phyloP scores from a whole-genome alignment of 2,888 invertebrate species.

The Cheilosia pagana region DNA sequence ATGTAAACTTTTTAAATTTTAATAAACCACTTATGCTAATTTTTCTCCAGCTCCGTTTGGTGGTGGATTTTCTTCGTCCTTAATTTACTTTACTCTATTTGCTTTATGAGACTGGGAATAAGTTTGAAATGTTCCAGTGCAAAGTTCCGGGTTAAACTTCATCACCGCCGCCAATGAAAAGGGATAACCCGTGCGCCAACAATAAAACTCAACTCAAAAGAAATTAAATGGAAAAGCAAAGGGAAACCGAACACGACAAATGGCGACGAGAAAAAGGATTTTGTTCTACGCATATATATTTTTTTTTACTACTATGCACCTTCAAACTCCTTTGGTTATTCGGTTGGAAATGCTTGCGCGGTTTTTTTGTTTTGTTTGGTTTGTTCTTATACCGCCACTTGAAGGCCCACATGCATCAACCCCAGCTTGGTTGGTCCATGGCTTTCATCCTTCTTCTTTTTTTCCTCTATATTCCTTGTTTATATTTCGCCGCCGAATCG shows the following conservation, averaged over 20 bases:
- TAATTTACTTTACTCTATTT: conserved; percentile 62
- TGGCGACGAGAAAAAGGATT: conserved; percentile 18
- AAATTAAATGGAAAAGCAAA: conserved; percentile 56
- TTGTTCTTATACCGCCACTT: conserved; percentile 27
- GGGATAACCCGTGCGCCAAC: conserved; percentile 56
- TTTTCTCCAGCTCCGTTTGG: conserved; percentile 74
- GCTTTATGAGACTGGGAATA: conserved; percentile 35
- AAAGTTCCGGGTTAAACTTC: conserved; percentile 41
- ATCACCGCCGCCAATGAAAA: conserved; percentile 48
- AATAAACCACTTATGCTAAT: conserved; percentile 82
- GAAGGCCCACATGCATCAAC: conserved; percentile 30
- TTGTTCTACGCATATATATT: conserved; percentile 29
- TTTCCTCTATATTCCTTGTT: conserved; percentile 40
- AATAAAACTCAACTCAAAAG: conserved; percentile 59
- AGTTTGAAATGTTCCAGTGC: conserved; percentile 19
- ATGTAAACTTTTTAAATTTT: conserved; percentile 80
- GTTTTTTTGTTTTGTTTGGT: conserved; percentile 15
- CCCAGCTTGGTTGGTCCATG: conserved; percentile 31
- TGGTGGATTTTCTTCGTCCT: conserved; percentile 16
- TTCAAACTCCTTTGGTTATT: conserved; percentile 63
- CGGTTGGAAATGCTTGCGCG: conserved; percentile 56
- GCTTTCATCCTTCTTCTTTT: too few species aligned
- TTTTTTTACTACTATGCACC: conserved; percentile 30
- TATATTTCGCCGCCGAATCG: conserved; percentile 59
- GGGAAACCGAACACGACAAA: conserved; percentile 35